These are phyloP conservation scores for Heteromyza rotundicornis DNA, from an alignment of 2,888 invertebrate genomes.

Conservation along the genomic window DNA sequence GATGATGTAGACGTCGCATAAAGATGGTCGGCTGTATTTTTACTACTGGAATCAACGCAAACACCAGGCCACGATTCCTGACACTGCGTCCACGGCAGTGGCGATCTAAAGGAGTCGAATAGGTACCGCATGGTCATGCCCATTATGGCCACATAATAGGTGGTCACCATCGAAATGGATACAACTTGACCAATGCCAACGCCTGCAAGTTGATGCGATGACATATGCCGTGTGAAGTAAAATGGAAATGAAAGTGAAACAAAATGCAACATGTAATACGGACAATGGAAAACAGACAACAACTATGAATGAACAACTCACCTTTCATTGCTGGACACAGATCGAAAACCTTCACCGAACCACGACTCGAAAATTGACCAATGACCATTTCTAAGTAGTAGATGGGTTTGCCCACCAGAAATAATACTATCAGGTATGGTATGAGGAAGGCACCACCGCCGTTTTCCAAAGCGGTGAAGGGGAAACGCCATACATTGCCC, in stretches of 20 bases:
- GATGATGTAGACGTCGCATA: background rate
- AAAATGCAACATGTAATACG: background rate
- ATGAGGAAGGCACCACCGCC: constrained; percentile 74
- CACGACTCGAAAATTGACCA: constrained; percentile 76
- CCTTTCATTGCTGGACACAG: constrained; percentile 75
- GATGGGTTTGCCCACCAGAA: constrained; percentile 72
- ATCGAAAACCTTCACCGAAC: constrained; percentile 73
- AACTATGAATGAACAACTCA: too few species aligned
- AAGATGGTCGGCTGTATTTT: background rate
- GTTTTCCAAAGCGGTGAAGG: constrained; percentile 71
- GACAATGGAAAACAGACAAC: background rate
- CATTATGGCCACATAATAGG: constrained; percentile 74
- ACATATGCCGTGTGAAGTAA: constrained; percentile 10
- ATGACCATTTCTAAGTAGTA: constrained; percentile 77
- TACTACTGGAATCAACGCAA: constrained; percentile 60
- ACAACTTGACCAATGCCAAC: constrained; percentile 67
- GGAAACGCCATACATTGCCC: constrained; percentile 75
- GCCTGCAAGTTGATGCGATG: constrained; percentile 58
- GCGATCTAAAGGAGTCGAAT: constrained; percentile 67
- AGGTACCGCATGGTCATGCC: constrained; percentile 71
- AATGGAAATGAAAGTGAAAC: background rate
- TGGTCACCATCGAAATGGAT: constrained; percentile 67
- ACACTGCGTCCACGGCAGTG: constrained; percentile 71
- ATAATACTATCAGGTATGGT: constrained; percentile 70
- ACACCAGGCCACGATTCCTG: constrained; percentile 64